Percentiles rank a stretch among this genome's conserved stretches.
Evolutionary conservation across 1,140 invertebrate genomes (phyloP).

Genomic region (Sminthurides bifidus): DNA sequence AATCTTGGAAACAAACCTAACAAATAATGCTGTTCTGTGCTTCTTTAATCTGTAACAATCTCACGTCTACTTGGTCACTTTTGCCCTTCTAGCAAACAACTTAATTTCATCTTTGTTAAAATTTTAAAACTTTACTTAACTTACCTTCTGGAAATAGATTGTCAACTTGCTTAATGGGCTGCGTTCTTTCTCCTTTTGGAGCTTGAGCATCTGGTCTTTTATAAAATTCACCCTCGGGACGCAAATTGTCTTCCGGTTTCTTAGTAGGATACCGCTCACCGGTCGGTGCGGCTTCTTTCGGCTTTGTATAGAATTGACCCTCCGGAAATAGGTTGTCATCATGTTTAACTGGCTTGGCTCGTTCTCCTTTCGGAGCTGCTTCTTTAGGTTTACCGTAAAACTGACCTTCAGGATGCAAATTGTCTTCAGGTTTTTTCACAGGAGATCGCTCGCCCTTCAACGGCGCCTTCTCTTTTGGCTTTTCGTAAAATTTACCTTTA

Average conservation of each 20-base stretch:
- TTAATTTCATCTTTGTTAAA: not conserved
- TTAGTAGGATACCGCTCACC: conserved; percentile 39
- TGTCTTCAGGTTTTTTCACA: conserved; percentile 32
- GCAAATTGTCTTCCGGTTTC: conserved; percentile 44
- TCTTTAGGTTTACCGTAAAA: conserved; percentile 36
- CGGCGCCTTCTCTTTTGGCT: conserved; percentile 9
- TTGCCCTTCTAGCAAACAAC: no score
- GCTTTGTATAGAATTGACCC: conserved; percentile 15
- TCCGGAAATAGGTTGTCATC: conserved; percentile 41
- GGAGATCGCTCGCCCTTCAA: conserved; percentile 7
- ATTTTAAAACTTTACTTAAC: conserved; percentile 1
- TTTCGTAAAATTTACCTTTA: conserved; percentile 29
- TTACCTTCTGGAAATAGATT: conserved; percentile 43
- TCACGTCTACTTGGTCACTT: no score
- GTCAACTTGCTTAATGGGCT: conserved; percentile 39
- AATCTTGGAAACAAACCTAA: no score
- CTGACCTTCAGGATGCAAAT: conserved; percentile 36
- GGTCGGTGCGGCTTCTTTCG: not conserved
- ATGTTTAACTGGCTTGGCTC: conserved; percentile 35
- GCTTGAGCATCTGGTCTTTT: conserved; percentile 18
- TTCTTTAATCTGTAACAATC: no score
- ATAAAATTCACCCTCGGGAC: conserved; percentile 29
- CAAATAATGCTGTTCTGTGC: no score
- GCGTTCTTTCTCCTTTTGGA: conserved; percentile 37
- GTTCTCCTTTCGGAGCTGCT: conserved; percentile 31